phyloP scores from a whole-genome alignment of 1,140 invertebrate genomes.

The Odontomachus brunneus region DNA sequence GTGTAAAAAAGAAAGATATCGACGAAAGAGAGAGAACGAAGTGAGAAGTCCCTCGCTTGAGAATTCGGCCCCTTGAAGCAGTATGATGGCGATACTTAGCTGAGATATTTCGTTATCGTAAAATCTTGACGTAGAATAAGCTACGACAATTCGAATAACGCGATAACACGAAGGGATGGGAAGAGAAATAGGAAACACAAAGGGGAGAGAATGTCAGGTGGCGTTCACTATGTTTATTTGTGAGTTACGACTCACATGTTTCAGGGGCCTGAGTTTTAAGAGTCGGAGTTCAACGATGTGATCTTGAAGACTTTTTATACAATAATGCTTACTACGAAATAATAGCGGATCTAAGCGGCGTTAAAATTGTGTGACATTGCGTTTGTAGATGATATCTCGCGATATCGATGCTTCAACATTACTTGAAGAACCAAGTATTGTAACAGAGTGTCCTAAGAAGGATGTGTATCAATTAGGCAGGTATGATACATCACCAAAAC shows the following conservation, averaged over 20 bases:
- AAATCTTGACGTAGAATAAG: too few species aligned
- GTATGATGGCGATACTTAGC: not conserved
- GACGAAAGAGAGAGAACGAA: not conserved
- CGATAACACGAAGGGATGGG: too few species aligned
- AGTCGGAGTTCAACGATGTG: constrained; percentile 32
- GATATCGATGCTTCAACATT: constrained; percentile 20
- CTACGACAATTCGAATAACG: too few species aligned
- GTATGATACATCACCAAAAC: not conserved
- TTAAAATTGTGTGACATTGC: constrained; percentile 34
- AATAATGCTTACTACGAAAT: constrained; percentile 34
- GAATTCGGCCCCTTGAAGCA: constrained; percentile 32
- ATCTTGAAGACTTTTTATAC: constrained; percentile 43
- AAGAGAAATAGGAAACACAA: too few species aligned
- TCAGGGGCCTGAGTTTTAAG: too few species aligned
- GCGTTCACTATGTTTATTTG: too few species aligned
- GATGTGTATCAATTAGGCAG: not conserved
- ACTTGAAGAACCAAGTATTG: constrained; percentile 1
- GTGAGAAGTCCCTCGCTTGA: not conserved
- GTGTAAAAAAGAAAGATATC: constrained; percentile 34
- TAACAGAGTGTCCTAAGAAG: not conserved
- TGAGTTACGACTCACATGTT: too few species aligned
- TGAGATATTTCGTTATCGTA: not conserved
- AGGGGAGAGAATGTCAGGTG: too few species aligned
- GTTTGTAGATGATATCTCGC: constrained; percentile 1
- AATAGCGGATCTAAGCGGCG: not conserved